phyloP scores from a whole-genome alignment of 2,888 invertebrate species.

The Tipula helvola region DNA sequence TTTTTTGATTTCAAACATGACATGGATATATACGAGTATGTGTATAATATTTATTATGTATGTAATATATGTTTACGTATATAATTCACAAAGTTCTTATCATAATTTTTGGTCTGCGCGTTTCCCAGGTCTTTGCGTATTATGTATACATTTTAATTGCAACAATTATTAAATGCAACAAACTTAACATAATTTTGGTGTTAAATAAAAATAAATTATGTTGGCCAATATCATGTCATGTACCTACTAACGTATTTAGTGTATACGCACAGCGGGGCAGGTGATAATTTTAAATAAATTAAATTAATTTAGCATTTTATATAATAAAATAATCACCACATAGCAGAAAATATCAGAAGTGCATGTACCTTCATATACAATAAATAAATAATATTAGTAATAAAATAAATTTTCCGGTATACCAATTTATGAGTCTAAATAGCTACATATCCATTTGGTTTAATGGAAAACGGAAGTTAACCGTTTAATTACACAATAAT shows the following conservation, averaged over 20 bases:
- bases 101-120: background rate
- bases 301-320: background rate
- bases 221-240: background rate
- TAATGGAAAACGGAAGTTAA: background rate
- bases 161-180: background rate
- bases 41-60: background rate
- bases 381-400: background rate
- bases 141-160: background rate
- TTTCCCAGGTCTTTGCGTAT: background rate
- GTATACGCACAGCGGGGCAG: background rate
- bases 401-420: background rate
- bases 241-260: background rate
- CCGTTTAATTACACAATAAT: background rate
- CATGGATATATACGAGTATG: background rate
- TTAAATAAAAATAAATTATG: background rate
- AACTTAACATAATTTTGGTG: background rate
- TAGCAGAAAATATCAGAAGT: background rate
- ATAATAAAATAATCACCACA: background rate
- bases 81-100: background rate
- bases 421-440: background rate
- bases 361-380: background rate
- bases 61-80: background rate
- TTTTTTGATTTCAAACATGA: conserved; percentile 4
- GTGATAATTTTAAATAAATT: background rate
- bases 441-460: background rate